Conservation (phyloP, 2,888 invertebrate species). For the Brachypterus glaber region DNA sequence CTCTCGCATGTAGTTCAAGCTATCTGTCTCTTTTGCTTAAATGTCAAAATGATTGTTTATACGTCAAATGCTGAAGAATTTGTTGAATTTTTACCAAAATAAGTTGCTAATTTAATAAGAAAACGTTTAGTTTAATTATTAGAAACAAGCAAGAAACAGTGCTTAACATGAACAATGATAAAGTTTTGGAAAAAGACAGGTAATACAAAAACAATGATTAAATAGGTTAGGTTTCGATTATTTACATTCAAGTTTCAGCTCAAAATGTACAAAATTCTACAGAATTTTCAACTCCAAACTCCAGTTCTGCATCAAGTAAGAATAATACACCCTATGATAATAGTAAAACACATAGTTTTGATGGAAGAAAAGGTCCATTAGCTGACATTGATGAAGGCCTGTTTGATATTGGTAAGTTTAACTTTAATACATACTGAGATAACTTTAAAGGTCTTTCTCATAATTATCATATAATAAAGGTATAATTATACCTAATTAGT, state of each 20-base stretch:
- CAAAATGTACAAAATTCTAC: constrained; percentile 23
- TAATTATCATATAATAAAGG: background rate
- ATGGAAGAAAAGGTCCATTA: constrained; percentile 15
- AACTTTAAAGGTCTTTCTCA: background rate
- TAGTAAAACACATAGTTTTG: constrained; percentile 2
- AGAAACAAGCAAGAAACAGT: no score
- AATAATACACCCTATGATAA: constrained; percentile 2
- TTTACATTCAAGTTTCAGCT: constrained; percentile 27
- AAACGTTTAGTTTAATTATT: no score
- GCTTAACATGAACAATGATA: constrained; percentile 51
- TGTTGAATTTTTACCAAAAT: no score
- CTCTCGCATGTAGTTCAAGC: no score
- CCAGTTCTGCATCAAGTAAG: no score
- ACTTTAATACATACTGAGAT: constrained; percentile 6
- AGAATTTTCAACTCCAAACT: no score
- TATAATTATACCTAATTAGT: constrained; percentile 6
- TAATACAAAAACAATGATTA: constrained; percentile 31
- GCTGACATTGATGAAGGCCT: constrained; percentile 34
- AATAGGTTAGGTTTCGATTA: constrained; percentile 10
- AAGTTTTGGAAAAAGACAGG: constrained; percentile 71
- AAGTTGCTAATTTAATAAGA: no score
- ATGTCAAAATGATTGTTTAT: no score
- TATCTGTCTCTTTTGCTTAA: no score
- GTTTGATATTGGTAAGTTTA: constrained; percentile 32
- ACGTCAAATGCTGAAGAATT: no score